Evolutionary conservation across 2,888 invertebrate species (phyloP).

Genomic region (Andrena hattorfiana): DNA sequence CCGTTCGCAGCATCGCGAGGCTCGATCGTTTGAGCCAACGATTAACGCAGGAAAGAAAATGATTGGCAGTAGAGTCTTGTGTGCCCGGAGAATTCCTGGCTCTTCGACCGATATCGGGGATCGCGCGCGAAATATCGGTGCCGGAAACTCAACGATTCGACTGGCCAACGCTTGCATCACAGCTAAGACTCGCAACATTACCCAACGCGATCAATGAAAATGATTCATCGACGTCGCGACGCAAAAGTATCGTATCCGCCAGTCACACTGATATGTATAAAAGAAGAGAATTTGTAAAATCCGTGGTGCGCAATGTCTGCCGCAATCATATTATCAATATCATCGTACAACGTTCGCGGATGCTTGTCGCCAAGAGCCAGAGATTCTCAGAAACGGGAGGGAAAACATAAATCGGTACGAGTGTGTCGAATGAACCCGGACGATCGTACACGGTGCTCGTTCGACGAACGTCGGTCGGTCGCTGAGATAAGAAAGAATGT

Average conservation of each 20-base stretch:
- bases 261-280: slow-evolving; percentile 3
- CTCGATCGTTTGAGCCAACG: slow-evolving; percentile 46
- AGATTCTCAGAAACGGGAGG: background rate
- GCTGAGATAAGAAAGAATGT: slow-evolving; percentile 75
- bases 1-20: slow-evolving; percentile 42
- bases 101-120: background rate
- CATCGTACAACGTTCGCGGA: too few species aligned
- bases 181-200: background rate
- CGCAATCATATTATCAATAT: too few species aligned
- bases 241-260: background rate
- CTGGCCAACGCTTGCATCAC: background rate
- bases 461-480: slow-evolving; percentile 56
- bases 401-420: slow-evolving; percentile 13
- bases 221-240: background rate
- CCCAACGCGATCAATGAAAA: background rate
- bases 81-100: slow-evolving; percentile 24
- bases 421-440: slow-evolving; percentile 37
- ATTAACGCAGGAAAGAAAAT: slow-evolving; percentile 58
- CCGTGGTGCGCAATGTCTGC: too few species aligned
- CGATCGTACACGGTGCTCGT: slow-evolving; percentile 34
- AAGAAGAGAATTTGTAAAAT: background rate
- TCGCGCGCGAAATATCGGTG: background rate
- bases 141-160: background rate
- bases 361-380: slow-evolving; percentile 15
- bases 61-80: slow-evolving; percentile 42